These are phyloP conservation scores for Branchinecta lindahli DNA, from an alignment of 1,140 invertebrate genomes.

Conservation along the genomic window DNA sequence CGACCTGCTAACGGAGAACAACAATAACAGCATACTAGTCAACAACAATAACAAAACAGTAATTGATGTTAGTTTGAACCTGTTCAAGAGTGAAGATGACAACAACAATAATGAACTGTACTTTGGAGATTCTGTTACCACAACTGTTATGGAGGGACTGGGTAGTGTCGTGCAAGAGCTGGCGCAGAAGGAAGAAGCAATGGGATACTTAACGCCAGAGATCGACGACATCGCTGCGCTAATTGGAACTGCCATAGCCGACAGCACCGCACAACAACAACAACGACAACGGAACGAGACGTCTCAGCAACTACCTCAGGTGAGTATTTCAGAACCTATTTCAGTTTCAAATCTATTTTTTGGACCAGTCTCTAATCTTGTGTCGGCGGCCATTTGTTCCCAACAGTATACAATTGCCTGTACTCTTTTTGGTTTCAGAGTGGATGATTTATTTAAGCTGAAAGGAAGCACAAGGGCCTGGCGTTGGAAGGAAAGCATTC, in stretches of 20 bases:
- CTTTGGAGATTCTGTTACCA: conserved; percentile 26
- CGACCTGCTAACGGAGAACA: conserved; percentile 40
- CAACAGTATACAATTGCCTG: too few relatives aligned
- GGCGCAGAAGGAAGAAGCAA: conserved; percentile 37
- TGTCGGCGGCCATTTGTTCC: too few relatives aligned
- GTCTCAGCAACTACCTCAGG: conserved; percentile 21
- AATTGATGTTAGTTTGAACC: conserved; percentile 31
- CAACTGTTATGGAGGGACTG: conserved; percentile 24
- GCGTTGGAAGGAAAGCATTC: too few relatives aligned
- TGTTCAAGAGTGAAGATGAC: conserved; percentile 38
- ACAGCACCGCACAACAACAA: conserved; percentile 57
- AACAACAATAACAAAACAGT: conserved; percentile 25
- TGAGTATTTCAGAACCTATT: conserved; percentile 19
- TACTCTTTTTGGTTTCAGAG: too few relatives aligned
- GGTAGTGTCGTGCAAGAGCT: conserved; percentile 30
- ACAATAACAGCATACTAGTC: conserved; percentile 22
- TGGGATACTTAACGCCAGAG: conserved; percentile 35
- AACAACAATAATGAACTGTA: conserved; percentile 35
- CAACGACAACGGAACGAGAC: conserved; percentile 41
- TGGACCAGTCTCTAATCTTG: too few relatives aligned
- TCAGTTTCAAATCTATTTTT: conserved; percentile 10
- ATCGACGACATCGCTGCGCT: conserved; percentile 75
- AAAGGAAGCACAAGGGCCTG: too few relatives aligned
- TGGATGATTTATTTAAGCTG: too few relatives aligned
- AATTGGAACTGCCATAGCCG: conserved; percentile 73